phyloP scores from a whole-genome alignment of 2,113 vertebrate genomes.

The Candoia aspera region DNA sequence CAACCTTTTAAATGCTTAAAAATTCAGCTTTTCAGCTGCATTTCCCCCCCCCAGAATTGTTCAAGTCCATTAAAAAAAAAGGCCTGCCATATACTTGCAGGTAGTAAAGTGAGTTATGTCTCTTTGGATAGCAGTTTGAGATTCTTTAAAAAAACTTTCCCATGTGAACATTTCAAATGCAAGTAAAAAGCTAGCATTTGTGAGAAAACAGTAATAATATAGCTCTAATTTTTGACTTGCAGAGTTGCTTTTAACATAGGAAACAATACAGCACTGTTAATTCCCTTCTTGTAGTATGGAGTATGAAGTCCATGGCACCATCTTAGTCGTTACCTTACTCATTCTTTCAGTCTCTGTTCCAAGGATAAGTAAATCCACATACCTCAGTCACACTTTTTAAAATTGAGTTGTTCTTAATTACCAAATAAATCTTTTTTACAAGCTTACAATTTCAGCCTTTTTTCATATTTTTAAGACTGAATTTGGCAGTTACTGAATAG shows the following conservation, averaged over 20 bases:
- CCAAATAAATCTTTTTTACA: neutral
- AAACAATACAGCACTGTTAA: neutral
- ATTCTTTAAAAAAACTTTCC: neutral
- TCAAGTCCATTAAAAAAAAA: neutral
- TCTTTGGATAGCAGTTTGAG: neutral
- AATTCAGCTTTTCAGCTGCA: neutral
- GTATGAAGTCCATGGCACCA: neutral
- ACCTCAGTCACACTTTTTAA: too few species aligned
- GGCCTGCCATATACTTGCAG: neutral
- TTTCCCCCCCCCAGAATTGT: too few species aligned
- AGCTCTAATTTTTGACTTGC: neutral
- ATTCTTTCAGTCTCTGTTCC: neutral
- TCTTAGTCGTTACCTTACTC: neutral
- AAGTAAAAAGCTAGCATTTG: neutral
- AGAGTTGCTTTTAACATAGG: neutral
- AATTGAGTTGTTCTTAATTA: too few species aligned
- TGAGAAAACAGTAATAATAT: neutral
- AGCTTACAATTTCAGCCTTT: neutral
- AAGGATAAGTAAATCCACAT: neutral
- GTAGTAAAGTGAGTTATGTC: neutral
- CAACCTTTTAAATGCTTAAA: neutral
- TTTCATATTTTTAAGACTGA: conserved; percentile 1
- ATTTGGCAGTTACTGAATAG: neutral
- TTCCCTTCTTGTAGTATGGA: neutral
- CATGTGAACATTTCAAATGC: neutral